These are phyloP conservation scores for Lepilemur ruficaudatus DNA, from an alignment of 2,797 vertebrate genomes.

Conservation along the genomic window DNA sequence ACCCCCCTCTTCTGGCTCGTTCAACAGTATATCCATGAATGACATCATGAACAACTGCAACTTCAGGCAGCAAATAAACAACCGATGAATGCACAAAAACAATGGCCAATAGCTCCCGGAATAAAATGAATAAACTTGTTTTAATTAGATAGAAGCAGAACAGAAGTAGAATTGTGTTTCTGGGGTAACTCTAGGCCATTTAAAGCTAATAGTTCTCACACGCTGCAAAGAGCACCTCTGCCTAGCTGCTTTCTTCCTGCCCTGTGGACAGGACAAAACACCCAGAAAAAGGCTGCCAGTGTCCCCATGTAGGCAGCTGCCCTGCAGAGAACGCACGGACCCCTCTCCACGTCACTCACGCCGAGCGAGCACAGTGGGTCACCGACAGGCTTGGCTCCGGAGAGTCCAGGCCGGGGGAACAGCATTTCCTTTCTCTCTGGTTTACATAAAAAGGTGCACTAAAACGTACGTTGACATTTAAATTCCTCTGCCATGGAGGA, in stretches of 20 bases:
- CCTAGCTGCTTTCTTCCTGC: accelerated
- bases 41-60: background rate
- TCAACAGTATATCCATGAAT: background rate
- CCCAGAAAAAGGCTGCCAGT: accelerated
- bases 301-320: slow-evolving; percentile 60
- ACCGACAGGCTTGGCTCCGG: slow-evolving; percentile 29
- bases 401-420: slow-evolving; percentile 9
- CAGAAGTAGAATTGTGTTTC: slow-evolving; percentile 14
- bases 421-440: background rate
- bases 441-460: background rate
- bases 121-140: background rate
- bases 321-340: slow-evolving; percentile 33
- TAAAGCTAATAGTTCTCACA: background rate
- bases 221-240: background rate
- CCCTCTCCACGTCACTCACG: slow-evolving; percentile 65
- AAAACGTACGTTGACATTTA: background rate
- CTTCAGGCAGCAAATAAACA: background rate
- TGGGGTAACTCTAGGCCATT: background rate
- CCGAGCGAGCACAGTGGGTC: slow-evolving; percentile 63
- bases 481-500: background rate
- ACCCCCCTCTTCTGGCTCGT: background rate
- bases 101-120: background rate
- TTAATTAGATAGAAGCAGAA: background rate
- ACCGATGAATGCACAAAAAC: background rate
- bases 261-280: slow-evolving; percentile 17